A percentile compares a stretch with the other conserved stretches of the same genome.
Conservation (phyloP, 2,113 vertebrate genomes). For the Pantherophis guttatus region DNA sequence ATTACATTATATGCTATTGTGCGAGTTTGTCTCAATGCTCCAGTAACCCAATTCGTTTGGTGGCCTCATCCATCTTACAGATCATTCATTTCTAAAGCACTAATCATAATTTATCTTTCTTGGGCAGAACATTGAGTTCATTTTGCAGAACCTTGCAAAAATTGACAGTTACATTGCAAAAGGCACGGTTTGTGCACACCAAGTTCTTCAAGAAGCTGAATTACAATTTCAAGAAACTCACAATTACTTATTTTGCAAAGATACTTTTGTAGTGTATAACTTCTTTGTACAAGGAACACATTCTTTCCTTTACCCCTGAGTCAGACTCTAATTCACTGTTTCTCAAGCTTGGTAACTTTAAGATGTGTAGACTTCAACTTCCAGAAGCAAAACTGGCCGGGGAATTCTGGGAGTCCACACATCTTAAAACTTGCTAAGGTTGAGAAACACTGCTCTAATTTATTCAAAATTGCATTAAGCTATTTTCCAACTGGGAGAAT, state of each 20-base stretch:
- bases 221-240: background rate
- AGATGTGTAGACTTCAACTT: no score
- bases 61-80: background rate
- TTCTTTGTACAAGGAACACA: background rate
- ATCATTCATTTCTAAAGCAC: background rate
- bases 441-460: no score
- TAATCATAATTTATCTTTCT: background rate
- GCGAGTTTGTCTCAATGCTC: background rate
- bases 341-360: background rate
- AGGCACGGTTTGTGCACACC: background rate
- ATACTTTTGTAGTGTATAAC: background rate
- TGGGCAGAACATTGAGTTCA: background rate
- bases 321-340: background rate
- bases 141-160: background rate
- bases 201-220: background rate
- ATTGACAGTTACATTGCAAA: background rate
- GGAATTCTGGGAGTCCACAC: no score
- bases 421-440: no score
- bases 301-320: background rate
- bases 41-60: background rate
- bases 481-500: background rate
- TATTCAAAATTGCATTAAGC: background rate
- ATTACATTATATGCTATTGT: background rate
- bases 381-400: no score
- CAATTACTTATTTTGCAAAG: background rate